Base-by-base conservation (phyloP, 2,113 vertebrate species). In the Salvelinus alpinus region DNA sequence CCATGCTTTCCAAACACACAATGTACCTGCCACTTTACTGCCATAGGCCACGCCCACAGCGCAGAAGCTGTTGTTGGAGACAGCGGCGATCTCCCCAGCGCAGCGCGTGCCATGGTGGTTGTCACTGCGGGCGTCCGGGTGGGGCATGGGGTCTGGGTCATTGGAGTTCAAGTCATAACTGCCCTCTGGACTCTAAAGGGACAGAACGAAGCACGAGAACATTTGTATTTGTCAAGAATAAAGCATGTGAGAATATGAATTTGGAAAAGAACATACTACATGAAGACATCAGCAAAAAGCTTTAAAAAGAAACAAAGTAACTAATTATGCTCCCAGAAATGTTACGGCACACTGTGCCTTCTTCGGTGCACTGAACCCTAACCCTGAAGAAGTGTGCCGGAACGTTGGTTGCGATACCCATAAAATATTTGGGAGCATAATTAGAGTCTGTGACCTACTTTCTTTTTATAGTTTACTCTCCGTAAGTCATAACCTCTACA, bases 31-130 rank as follows among this genome's bases (percentile, higher is more conserved):
- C 75, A 99, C 96, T 73, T 94, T 95, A 88, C 96, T 96, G 60
- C 95, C 97, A 0, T 92, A 98, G 1, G 97, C 98, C 2, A 99
- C 97, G 0, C 98, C 98, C 18, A 99, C 97, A 0, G 96, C 96
- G 24, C 98, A 99, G 91, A 96, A 95, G 89, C 95, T 96, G 91
- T 99, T 98, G 93, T 99, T 99, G 0, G 97, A 94, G 72, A 94
- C 96, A 0, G 98, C 98, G 0, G 96, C 97, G 0, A 99, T 99
- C 89, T 99, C 98, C 1, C 98, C 97, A 0, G 98, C 98, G 0
- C 98, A 99, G 0, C 98, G 94, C 0, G 98, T 99, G n/a, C 98
- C 98, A 0, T 99, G 98, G 85, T 97, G 97, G 81, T 99, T 99
- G 78, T 96, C 96, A 0, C 94, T 94, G 82, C 91, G 95, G 65